Base-by-base conservation (phyloP, 2,797 vertebrate species). In the Cyprinella venusta region DNA sequence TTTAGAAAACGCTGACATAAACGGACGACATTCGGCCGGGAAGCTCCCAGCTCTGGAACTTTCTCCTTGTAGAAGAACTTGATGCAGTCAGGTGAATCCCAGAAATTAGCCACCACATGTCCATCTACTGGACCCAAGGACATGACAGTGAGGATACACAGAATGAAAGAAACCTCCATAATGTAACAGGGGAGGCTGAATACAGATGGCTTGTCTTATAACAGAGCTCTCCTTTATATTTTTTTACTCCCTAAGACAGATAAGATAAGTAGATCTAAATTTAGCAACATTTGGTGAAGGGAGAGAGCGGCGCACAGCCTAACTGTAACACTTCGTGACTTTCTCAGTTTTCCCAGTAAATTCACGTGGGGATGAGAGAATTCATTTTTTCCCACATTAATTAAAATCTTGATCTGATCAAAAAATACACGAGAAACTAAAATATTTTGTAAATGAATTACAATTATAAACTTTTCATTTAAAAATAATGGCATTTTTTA, bases 1-100 rank as follows among this genome's bases (percentile, higher is more conserved):
- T 95, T 95, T 81, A n/a, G 74, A 16, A 93, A 95, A 24, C 91
- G 90, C 36, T 95, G 94, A 89, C 94, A 95, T 52, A 95, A 87
- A 42, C 12, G 88, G 5, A 81, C 91, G 6, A 76, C 82, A 21
- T 76, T 86, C 0, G 89, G 65, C 6, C 85, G 90, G 6, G 89
- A 74, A 0, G 86, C 67, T 3, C 93, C 93, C 90, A 85, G 92
- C 15, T 87, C 63, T 2, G 93, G 94, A 24, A 94, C 91, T 71
- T 90, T 93, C 13, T 80, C 89, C 45, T 88, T 87, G 74, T 94
- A 93, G 89, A 94, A 95, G 85, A 90, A 94, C 30, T 84, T 88
- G 80, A 92, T 8, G 59, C 94, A 95, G 24, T 92, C 93, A 71
- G 92, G 85, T 12, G 83, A 86, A 83, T 94, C 90, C 87, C 91